Evolutionary conservation across 2,113 vertebrate genomes (phyloP).

Genomic region (Callopanchax toddi): DNA sequence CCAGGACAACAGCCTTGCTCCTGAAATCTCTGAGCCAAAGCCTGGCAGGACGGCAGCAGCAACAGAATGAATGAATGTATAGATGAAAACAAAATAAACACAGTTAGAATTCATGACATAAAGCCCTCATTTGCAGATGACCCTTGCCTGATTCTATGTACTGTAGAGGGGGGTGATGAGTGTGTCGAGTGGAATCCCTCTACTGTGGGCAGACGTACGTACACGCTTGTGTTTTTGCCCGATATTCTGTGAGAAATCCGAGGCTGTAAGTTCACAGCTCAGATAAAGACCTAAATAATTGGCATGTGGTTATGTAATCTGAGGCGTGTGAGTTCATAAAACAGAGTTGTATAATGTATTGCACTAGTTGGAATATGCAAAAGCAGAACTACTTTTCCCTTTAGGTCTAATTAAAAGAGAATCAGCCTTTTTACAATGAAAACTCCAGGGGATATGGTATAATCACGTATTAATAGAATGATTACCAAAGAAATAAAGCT

Average conservation of each 20-base stretch:
- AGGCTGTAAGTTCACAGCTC: slow-evolving; percentile 54
- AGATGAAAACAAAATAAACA: slow-evolving; percentile 45
- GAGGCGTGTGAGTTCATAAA: slow-evolving; percentile 38
- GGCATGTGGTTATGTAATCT: slow-evolving; percentile 60
- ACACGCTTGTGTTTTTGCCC: slow-evolving; percentile 9
- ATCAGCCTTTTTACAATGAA: slow-evolving; percentile 70
- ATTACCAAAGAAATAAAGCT: slow-evolving; percentile 73
- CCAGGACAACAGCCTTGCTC: slow-evolving; percentile 59
- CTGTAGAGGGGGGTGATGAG: slow-evolving; percentile 32
- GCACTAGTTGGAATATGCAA: slow-evolving; percentile 63
- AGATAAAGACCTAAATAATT: slow-evolving; percentile 63
- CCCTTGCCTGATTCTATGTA: neutral
- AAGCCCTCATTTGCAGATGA: slow-evolving; percentile 21
- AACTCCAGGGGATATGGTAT: slow-evolving; percentile 64
- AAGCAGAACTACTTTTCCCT: slow-evolving; percentile 69
- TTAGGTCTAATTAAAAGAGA: slow-evolving; percentile 77
- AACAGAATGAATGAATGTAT: slow-evolving; percentile 22
- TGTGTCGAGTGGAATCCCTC: slow-evolving; percentile 20
- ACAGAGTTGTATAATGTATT: slow-evolving; percentile 71
- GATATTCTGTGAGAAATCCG: slow-evolving; percentile 45
- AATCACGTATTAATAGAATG: slow-evolving; percentile 76
- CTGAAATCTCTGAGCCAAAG: slow-evolving; percentile 30
- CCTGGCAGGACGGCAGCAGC: slow-evolving; percentile 9
- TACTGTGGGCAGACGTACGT: slow-evolving; percentile 16
- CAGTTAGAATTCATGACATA: slow-evolving; percentile 7